phyloP scores from a whole-genome alignment of 1,140 invertebrate species.

The Mercenaria mercenaria region DNA sequence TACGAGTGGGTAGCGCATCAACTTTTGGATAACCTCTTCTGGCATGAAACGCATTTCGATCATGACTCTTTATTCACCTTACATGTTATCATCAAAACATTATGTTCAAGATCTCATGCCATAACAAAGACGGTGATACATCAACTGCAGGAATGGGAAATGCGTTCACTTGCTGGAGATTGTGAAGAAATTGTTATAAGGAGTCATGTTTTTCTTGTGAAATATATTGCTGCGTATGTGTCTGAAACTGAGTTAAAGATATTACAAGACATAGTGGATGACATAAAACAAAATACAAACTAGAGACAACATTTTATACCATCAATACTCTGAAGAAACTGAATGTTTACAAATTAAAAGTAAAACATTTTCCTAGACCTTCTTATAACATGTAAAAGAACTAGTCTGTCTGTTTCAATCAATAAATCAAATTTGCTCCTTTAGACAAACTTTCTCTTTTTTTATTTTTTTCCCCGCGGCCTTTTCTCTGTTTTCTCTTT shows the following conservation, averaged over 20 bases:
- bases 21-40: neutral
- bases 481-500: neutral
- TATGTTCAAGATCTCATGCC: neutral
- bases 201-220: conserved; percentile 5
- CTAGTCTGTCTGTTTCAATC: too few relatives aligned
- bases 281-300: neutral
- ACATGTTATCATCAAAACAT: neutral
- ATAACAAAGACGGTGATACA: neutral
- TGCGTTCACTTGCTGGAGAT: neutral
- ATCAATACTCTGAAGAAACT: neutral
- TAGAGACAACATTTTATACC: neutral
- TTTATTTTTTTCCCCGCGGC: neutral
- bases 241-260: neutral
- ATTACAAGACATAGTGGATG: neutral
- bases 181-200: neutral
- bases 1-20: neutral
- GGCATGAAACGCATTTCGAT: neutral
- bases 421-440: neutral
- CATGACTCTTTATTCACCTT: neutral
- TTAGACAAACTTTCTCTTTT: neutral
- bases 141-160: neutral
- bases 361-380: too few relatives aligned
- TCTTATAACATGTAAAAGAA: too few relatives aligned
- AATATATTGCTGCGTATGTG: neutral
- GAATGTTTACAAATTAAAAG: too few relatives aligned